Evolutionary conservation across 2,888 invertebrate genomes (phyloP), one percentile per base, ranked within the genome.

Genomic region (Drepanosiphum platanoidis): DNA sequence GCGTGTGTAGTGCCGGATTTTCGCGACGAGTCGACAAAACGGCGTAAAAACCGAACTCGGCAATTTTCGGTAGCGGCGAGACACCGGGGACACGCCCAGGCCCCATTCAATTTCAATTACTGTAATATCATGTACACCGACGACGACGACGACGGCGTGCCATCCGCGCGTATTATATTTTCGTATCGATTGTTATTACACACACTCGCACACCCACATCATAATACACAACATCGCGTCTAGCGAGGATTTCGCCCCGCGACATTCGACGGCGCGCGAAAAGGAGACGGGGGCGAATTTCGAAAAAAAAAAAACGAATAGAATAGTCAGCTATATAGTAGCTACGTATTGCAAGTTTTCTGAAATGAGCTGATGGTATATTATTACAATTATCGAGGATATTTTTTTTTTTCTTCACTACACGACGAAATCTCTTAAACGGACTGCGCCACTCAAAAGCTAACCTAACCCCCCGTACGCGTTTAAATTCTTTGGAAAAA

Each of bases 31-130:
- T 61, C 52, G 30, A 70, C n/a, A 80, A 34, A 61, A 5, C 66
- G 11, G 27, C 3, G 46, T 42, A 58, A 39, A 81, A 71, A 61
- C 27, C 81, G 81, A 82, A 82, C 72, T 58, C 71, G 81, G 81
- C 15, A 72, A 82, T 82, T 82, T 72, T 30, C 9, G 34, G 22
- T 52, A 68, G 30, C 18, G 34, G 72, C 32, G 30, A 39, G n/a
- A 46, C 46, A 34, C 74, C 27, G 64, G n/a, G n/a, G 83, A 74
- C 83, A 83, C 83, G 83, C 83, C 83, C 74, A n/a, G 36, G 27
- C 34, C 83, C n/a, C 64, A 34, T 66, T 74, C 83, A 27, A 39
- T 61, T 74, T 66, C 74, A n/a, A 46, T 74, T 52, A 79, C 46
- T 46, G 36, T 39, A 30, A 58, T 71, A 58, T 39, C 52, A 1